phyloP scores from a whole-genome alignment of 1,140 invertebrate species.

The Ganaspis sp. region DNA sequence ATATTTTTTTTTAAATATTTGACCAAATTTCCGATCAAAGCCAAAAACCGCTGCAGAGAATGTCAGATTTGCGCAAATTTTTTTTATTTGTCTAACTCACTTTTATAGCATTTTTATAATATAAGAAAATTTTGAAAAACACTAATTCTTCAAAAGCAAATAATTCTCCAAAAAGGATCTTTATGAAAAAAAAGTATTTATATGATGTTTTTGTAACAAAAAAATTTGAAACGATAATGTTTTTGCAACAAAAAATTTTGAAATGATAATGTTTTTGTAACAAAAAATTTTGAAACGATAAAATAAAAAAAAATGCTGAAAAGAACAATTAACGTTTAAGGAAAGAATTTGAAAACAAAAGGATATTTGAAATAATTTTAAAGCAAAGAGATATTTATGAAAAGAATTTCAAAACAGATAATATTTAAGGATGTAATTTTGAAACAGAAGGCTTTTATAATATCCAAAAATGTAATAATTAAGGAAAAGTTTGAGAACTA shows the following conservation, averaged over 20 bases:
- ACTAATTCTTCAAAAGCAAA: too few species aligned
- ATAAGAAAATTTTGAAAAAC: not conserved
- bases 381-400: not conserved
- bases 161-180: too few species aligned
- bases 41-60: conserved; percentile 9
- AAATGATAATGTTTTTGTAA: too few species aligned
- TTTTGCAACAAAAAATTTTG: too few species aligned
- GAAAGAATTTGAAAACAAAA: too few species aligned
- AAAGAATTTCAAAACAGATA: not conserved
- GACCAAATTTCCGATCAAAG: not conserved
- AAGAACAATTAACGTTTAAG: too few species aligned
- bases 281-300: too few species aligned
- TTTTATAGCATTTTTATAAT: not conserved
- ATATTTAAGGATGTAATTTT: not conserved
- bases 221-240: too few species aligned
- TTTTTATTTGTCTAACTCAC: not conserved
- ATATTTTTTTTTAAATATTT: not conserved
- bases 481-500: not conserved
- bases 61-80: not conserved
- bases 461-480: not conserved
- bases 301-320: too few species aligned
- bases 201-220: too few species aligned
- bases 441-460: not conserved
- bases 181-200: too few species aligned
- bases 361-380: not conserved